Conservation (phyloP, 2,888 invertebrate genomes). For the Anoncus sp. region DNA sequence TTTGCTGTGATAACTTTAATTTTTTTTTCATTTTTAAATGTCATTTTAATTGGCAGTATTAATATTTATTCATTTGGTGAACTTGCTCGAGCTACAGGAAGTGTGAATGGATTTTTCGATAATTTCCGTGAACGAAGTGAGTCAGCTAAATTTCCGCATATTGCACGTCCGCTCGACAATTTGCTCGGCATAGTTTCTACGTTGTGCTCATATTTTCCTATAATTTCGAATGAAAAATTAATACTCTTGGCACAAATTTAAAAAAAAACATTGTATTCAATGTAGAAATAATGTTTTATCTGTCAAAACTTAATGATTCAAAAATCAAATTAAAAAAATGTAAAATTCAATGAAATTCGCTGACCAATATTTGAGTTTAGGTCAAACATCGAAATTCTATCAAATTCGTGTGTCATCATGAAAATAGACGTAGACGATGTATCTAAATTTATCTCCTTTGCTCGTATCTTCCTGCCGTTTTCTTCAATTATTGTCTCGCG, state of each 20-base stretch:
- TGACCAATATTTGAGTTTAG: conserved; percentile 8
- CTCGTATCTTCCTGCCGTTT: background rate
- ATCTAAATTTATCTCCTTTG: conserved; percentile 11
- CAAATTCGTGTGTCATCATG: conserved; percentile 15
- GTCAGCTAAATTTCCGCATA: conserved; percentile 63
- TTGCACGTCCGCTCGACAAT: conserved; percentile 55
- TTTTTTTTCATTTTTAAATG: too few relatives aligned
- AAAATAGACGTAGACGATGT: conserved; percentile 21
- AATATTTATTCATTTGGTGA: conserved; percentile 11
- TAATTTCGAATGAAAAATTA: conserved; percentile 1
- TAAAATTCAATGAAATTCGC: conserved; percentile 3
- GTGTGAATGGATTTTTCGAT: conserved; percentile 47
- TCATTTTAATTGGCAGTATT: background rate
- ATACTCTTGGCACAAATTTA: background rate
- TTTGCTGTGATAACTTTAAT: too few relatives aligned
- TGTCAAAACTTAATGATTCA: background rate
- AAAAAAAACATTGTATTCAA: too few relatives aligned
- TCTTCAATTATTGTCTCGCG: background rate
- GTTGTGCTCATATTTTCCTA: conserved; percentile 15
- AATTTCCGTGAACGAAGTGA: conserved; percentile 49
- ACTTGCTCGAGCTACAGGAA: conserved; percentile 27
- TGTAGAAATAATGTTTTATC: background rate
- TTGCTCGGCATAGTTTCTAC: conserved; percentile 48
- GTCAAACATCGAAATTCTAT: conserved; percentile 24
- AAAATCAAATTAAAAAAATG: background rate